Evolutionary conservation across 1,140 invertebrate species (phyloP).

Genomic region (Polyergus mexicanus): DNA sequence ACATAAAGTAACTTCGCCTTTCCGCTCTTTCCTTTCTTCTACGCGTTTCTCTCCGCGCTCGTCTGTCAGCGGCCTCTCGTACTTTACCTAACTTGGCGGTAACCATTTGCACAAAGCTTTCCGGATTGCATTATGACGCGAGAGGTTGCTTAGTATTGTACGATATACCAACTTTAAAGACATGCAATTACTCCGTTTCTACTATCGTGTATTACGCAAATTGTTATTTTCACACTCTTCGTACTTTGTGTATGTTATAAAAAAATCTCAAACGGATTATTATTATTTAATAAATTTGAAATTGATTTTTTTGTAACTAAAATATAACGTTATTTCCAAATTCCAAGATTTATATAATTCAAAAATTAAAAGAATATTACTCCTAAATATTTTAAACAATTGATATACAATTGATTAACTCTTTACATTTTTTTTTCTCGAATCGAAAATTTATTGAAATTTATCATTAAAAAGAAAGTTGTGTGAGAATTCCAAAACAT

Average conservation of each 20-base stretch:
- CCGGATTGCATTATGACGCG: conserved; percentile 75
- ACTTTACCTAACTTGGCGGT: conserved; percentile 69
- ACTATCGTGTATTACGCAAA: conserved; percentile 22
- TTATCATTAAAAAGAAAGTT: not conserved
- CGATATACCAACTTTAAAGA: conserved; percentile 46
- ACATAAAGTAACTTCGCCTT: conserved; percentile 80
- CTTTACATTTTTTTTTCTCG: not conserved
- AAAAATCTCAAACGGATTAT: not conserved
- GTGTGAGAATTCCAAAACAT: not conserved
- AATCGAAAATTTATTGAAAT: not conserved
- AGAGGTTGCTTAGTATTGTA: conserved; percentile 64
- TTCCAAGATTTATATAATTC: not conserved
- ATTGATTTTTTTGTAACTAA: not conserved
- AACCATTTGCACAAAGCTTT: conserved; percentile 76
- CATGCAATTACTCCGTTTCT: conserved; percentile 44
- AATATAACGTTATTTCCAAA: not conserved
- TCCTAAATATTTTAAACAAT: not conserved
- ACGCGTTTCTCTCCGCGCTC: conserved; percentile 51
- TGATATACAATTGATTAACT: not conserved
- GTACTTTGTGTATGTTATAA: too few relatives aligned
- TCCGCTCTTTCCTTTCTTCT: conserved; percentile 69
- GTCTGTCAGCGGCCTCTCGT: conserved; percentile 61
- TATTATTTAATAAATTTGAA: not conserved
- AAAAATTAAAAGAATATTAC: not conserved
- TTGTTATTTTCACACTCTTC: not conserved